Evolutionary conservation across 2,797 vertebrate genomes (phyloP).

Genomic region (Menidia menidia): DNA sequence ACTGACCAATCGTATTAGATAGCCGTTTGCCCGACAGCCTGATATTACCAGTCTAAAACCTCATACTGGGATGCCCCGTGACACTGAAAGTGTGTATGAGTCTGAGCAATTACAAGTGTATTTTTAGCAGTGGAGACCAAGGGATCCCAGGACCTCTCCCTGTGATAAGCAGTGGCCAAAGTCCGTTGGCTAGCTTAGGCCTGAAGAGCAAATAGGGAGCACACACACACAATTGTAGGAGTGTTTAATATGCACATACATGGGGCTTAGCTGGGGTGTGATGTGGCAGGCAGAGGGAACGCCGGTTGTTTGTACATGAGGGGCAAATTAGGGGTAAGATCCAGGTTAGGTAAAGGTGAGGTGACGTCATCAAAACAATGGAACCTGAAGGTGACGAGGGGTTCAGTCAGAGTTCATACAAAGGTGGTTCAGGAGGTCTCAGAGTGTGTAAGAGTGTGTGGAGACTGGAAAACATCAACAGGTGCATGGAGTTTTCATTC

Average conservation of each 20-base stretch:
- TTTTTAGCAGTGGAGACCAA: constrained; percentile 77
- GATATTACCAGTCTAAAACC: constrained; percentile 5
- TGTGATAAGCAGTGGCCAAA: constrained; percentile 85
- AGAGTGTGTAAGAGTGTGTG: not conserved
- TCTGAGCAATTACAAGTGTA: constrained; percentile 51
- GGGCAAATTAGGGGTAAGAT: constrained; percentile 62
- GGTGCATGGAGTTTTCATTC: constrained; percentile 9
- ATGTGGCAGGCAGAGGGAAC: constrained; percentile 53
- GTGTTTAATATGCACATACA: constrained; percentile 66
- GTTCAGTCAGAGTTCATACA: constrained; percentile 67
- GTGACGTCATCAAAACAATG: constrained; percentile 75
- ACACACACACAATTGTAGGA: constrained; percentile 41
- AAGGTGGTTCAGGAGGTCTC: constrained; percentile 20
- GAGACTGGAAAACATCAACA: not conserved
- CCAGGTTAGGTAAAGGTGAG: constrained; percentile 79
- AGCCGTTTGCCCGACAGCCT: not conserved
- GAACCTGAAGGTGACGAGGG: constrained; percentile 47
- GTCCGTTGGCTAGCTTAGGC: constrained; percentile 73
- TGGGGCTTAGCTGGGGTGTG: constrained; percentile 46
- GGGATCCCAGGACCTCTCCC: constrained; percentile 82
- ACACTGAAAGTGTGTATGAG: constrained; percentile 25
- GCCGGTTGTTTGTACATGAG: constrained; percentile 63
- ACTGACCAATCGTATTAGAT: not conserved
- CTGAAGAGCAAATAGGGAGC: constrained; percentile 71
- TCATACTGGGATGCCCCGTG: constrained; percentile 17